Base-by-base conservation (phyloP, 2,797 vertebrate genomes). In the Chrysocyon brachyurus region DNA sequence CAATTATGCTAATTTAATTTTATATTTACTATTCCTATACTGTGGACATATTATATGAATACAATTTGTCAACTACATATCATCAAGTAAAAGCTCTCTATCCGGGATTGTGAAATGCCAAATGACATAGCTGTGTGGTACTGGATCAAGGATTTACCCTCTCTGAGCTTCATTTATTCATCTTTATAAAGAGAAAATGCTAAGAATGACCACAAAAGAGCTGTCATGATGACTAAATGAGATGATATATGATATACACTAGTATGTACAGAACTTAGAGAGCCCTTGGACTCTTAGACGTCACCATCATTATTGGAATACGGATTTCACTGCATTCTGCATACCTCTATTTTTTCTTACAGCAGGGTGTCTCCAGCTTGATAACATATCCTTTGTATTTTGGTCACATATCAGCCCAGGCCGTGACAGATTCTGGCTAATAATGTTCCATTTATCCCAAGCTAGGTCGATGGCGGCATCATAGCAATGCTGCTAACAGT, bases 381-480 rank as follows among this genome's bases (percentile, higher is more conserved):
- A 77, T 7, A 93, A 63, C 11, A 77, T 54, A 28, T 2, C 49
- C 33, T 97, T 95, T 87, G 24, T 77, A 94, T 75, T 96, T 73
- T 81, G 81, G 66, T 95, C 95, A 97, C 81, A 87, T 93, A 82
- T 5, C 63, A 81, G 75, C 15, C 14, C 4, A 94, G 78, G 31
- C 33, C 2, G 0, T 11, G 91, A 68, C 28, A 89, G 82, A 96
- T 90, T 24, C 26, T 90, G 70, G 78, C 40, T 95, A 94, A 96
- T 93, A 94, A 96, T 93, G 83, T 26, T 88, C 28, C 93, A 28
- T 79, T 97, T 96, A 94, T 17, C 83, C 52, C 66, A 73, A 3
- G 6, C 40, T 68, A 49, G 49, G 68, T 21, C 54, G n/a, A 88
- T 7, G 94, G 81, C 24, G 92, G 31, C 61, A 46, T 70, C 57